Evolutionary conservation across 2,797 vertebrate species (phyloP), one percentile per base, ranked within the genome.

Genomic region (Enteromius unitaeniatus): DNA sequence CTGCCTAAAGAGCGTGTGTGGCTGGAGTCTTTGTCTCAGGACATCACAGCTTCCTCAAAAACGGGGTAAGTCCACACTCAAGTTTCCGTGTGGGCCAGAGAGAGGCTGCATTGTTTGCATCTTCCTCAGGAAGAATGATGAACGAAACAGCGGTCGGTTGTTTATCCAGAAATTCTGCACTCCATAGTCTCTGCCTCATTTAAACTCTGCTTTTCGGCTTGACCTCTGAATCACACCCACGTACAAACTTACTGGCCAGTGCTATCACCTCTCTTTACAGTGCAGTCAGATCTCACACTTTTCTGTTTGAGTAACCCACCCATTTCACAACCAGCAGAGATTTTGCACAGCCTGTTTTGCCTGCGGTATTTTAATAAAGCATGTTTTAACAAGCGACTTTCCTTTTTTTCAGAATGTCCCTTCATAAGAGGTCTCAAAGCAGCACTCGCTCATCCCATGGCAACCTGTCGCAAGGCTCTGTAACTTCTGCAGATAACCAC

Each of bases 1-100:
- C 91, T 96, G 84, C 90, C 93, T 26, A 95, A 95, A 90, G 95
- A 96, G 81, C 92, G 92, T 55, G 75, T 85, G 31, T 87, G 86
- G 76, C 74, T 89, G 65, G 86, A 90, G 58, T 77, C 81, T 19
- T 81, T 87, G 28, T 89, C 89, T 82, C 87, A 86, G 0, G 88
- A 89, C 55, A 79, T 70, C 80, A 86, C 81, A 21, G 55, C 85
- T 76, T 34, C 87, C 45, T 87, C 87, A 53, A 85, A 86, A 80
- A 62, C 78, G 7, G 84, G 84, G 87, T 88, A 73, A 79, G 86
- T 78, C 49, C 55, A 31, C 65, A 62, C 55, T 84, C 53, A 62
- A 34, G 76, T 51, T 84, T 84, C 67, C 53, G 17, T 72, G n/a
- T 15, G 0, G 5, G 40, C 67, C 15, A 17, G 26, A 64, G 69